A percentile compares a stretch with the other conserved stretches of the same genome.
phyloP scores from a whole-genome alignment of 1,140 invertebrate species.

The Saccostrea cuccullata region DNA sequence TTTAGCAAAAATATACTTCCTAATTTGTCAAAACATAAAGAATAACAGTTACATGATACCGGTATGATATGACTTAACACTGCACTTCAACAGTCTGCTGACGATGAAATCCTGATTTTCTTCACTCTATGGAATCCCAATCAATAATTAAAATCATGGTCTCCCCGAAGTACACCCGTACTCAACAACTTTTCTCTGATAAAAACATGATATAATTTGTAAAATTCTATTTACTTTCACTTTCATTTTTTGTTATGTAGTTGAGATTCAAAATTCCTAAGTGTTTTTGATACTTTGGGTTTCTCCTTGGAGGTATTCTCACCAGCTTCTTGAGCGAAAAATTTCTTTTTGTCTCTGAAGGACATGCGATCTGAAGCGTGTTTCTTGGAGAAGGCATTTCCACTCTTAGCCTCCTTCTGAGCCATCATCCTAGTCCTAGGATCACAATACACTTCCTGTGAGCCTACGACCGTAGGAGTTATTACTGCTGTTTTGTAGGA shows the following conservation, averaged over 20 bases:
- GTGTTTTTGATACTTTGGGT: too few species aligned
- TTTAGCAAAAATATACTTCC: too few species aligned
- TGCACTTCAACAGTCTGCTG: not conserved
- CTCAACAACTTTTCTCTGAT: too few species aligned
- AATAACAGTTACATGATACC: not conserved
- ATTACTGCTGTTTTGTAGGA: slow-evolving; percentile 63
- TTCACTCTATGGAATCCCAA: not conserved
- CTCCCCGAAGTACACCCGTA: not conserved
- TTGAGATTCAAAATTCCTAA: too few species aligned
- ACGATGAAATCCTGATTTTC: not conserved
- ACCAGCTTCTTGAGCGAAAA: too few species aligned
- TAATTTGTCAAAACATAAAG: too few species aligned
- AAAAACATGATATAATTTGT: slow-evolving; percentile 7
- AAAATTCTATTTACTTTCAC: not conserved
- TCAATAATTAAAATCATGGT: not conserved
- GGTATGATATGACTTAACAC: slow-evolving; percentile 8
- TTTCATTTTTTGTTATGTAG: too few species aligned
- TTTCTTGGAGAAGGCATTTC: slow-evolving; percentile 45
- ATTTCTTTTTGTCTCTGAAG: slow-evolving; percentile 80
- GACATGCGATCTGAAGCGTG: slow-evolving; percentile 70
- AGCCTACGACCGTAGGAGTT: slow-evolving; percentile 76
- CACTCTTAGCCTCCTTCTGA: slow-evolving; percentile 66
- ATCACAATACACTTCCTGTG: slow-evolving; percentile 80
- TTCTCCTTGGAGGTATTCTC: too few species aligned
- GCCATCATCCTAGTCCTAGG: slow-evolving; percentile 78